phyloP scores from a whole-genome alignment of 2,113 vertebrate genomes.

The Pelecanus crispus region DNA sequence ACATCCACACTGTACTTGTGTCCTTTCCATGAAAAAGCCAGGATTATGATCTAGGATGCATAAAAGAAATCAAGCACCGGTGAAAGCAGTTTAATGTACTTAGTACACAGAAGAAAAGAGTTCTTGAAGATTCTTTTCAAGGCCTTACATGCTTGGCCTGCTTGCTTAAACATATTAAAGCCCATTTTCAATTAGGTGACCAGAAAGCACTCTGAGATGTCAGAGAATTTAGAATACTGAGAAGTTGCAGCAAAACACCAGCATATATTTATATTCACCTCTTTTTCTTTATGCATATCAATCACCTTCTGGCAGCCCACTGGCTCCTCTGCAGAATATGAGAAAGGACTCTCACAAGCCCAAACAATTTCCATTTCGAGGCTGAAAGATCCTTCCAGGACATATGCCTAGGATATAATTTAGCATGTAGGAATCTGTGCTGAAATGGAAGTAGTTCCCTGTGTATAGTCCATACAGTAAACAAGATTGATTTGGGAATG shows the following conservation, averaged over 20 bases:
- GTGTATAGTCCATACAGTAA: not conserved
- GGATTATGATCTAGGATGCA: not conserved
- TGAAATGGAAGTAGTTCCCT: not conserved
- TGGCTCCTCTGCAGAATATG: not conserved
- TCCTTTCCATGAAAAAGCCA: not conserved
- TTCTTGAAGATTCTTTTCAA: not conserved
- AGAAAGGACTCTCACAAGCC: not conserved
- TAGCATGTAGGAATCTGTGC: not conserved
- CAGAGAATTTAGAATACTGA: not conserved
- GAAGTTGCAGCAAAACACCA: not conserved
- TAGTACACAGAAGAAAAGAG: not conserved
- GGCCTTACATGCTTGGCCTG: not conserved
- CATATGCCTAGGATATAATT: not conserved
- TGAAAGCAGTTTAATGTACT: not conserved
- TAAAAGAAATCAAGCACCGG: not conserved
- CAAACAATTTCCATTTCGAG: not conserved
- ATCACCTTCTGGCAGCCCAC: not conserved
- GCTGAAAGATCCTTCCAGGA: not conserved
- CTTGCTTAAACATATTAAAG: not conserved
- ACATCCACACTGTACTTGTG: not conserved
- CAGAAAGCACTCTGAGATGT: not conserved
- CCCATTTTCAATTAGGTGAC: not conserved
- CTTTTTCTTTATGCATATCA: not conserved
- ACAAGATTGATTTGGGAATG: not conserved
- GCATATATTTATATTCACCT: not conserved